Evolutionary conservation across 2,113 vertebrate species (phyloP).

Genomic region (Hippocampus mohnikei): DNA sequence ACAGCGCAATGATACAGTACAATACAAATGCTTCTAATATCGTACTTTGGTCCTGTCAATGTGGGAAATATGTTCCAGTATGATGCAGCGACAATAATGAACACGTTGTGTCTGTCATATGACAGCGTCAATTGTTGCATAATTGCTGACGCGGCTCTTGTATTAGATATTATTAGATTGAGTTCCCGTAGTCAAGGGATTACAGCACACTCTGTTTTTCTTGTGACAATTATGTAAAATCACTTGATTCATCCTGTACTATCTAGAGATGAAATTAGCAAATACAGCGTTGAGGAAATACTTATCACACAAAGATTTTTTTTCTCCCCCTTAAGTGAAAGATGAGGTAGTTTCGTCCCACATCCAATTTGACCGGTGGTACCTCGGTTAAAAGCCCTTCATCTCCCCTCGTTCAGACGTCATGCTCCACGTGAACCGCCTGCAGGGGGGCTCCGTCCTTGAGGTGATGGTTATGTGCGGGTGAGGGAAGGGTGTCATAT

Average conservation of each 20-base stretch:
- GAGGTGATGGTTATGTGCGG: conserved; percentile 35
- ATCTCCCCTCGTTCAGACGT: conserved; percentile 26
- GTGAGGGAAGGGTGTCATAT: conserved; percentile 55
- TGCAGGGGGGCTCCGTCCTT: conserved; percentile 21
- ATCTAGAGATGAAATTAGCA: not conserved
- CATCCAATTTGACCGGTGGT: not conserved
- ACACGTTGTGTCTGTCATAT: not conserved
- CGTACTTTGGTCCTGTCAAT: too few relatives aligned
- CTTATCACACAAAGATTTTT: not conserved
- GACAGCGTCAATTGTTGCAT: too few relatives aligned
- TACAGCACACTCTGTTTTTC: too few relatives aligned
- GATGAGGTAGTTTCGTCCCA: conserved; percentile 5
- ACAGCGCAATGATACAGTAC: too few relatives aligned
- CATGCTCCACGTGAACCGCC: conserved; percentile 37
- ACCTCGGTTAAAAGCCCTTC: conserved; percentile 10
- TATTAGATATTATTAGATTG: too few relatives aligned
- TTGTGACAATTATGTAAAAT: too few relatives aligned
- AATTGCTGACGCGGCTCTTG: too few relatives aligned
- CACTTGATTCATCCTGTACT: too few relatives aligned
- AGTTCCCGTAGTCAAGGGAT: too few relatives aligned
- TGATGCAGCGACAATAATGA: not conserved
- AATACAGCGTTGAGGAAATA: not conserved
- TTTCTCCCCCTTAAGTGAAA: not conserved
- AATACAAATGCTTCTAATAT: too few relatives aligned
- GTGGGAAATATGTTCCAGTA: not conserved